Conservation (phyloP, 2,888 invertebrate genomes). For the Ochropleura leucogaster region DNA sequence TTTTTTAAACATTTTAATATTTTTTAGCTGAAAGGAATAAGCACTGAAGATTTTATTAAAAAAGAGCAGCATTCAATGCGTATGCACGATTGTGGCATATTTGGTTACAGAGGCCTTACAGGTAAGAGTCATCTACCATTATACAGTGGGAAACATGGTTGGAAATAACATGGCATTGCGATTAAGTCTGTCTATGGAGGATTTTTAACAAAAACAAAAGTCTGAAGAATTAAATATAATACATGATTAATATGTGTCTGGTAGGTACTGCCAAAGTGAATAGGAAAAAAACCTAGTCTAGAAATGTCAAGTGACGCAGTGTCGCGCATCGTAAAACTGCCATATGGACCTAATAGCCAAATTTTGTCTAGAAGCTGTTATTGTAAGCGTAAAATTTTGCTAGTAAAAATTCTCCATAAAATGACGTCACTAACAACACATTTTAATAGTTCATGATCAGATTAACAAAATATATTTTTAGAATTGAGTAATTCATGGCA, state of each 20-base stretch:
- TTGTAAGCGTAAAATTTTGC: not conserved
- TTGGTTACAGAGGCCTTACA: constrained; percentile 94
- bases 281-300: constrained; percentile 7
- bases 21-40: constrained; percentile 92
- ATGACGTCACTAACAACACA: constrained; percentile 42
- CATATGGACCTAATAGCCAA: constrained; percentile 18
- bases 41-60: constrained; percentile 93
- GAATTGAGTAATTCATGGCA: constrained; percentile 25
- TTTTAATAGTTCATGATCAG: constrained; percentile 23
- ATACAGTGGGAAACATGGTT: constrained; percentile 18
- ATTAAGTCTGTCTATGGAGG: constrained; percentile 24
- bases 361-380: constrained; percentile 7
- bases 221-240: not conserved
- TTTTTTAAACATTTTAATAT: constrained; percentile 4
- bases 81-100: constrained; percentile 93
- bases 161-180: constrained; percentile 18
- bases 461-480: constrained; percentile 32
- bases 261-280: not conserved
- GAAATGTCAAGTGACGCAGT: constrained; percentile 3
- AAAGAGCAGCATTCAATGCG: constrained; percentile 93
- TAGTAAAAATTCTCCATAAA: constrained; percentile 35
- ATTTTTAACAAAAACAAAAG: not conserved
- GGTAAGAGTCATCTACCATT: constrained; percentile 82
- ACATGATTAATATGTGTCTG: not conserved
- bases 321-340: not conserved